phyloP scores from a whole-genome alignment of 2,113 vertebrate species.

The Eptesicus fuscus region DNA sequence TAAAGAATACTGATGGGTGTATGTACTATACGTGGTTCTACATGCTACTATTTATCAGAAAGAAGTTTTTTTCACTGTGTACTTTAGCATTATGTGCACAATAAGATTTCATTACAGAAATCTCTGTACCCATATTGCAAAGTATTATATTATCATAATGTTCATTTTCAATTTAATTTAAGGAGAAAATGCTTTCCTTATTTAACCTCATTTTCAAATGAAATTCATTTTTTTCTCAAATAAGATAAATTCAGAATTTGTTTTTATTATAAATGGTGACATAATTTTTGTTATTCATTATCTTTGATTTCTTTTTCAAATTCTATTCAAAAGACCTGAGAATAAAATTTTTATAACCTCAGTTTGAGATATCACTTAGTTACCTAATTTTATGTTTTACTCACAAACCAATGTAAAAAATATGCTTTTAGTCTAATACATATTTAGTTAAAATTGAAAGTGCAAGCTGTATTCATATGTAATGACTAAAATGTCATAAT shows the following conservation, averaged over 20 bases:
- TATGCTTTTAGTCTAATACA: neutral
- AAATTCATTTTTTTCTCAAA: neutral
- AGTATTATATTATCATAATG: neutral
- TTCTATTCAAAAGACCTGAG: neutral
- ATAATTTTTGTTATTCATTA: neutral
- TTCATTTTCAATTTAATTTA: slow-evolving; percentile 28
- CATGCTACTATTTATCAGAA: accelerated
- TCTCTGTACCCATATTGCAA: neutral
- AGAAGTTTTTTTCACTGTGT: accelerated
- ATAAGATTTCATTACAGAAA: neutral
- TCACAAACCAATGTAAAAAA: neutral
- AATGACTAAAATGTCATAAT: neutral
- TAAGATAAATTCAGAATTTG: neutral
- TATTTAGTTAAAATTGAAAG: slow-evolving; percentile 27
- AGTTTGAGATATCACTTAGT: slow-evolving; percentile 6
- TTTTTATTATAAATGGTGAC: neutral
- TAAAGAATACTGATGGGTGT: neutral
- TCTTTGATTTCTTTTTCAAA: neutral
- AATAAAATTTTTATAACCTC: neutral
- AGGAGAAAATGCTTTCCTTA: neutral
- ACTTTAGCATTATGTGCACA: neutral
- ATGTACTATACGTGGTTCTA: neutral
- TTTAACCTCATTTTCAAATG: slow-evolving; percentile 36
- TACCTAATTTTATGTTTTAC: neutral
- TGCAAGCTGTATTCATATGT: neutral